Evolutionary conservation across 2,888 invertebrate species (phyloP).

Genomic region (Noctua comes): DNA sequence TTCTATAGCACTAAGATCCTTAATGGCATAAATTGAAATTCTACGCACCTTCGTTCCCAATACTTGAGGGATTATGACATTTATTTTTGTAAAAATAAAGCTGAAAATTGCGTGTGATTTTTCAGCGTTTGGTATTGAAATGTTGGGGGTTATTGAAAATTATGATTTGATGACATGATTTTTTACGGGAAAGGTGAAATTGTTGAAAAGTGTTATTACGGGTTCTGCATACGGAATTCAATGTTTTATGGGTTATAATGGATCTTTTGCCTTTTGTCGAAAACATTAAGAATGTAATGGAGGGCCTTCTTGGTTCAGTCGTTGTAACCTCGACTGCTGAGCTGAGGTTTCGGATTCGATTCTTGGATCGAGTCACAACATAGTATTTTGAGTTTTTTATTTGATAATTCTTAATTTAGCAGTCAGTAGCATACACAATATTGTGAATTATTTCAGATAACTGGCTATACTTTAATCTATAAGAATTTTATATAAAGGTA

Average conservation of each 20-base stretch:
- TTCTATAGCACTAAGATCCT: conserved; percentile 35
- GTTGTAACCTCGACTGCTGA: background rate
- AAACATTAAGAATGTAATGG: background rate
- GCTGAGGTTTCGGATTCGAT: background rate
- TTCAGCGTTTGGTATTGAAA: conserved; percentile 69
- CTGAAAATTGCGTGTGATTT: conserved; percentile 48
- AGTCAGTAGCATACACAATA: background rate
- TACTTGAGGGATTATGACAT: conserved; percentile 61
- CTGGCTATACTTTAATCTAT: background rate
- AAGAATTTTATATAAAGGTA: background rate
- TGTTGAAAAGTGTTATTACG: conserved; percentile 28
- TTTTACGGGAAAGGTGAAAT: conserved; percentile 18
- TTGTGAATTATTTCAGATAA: background rate
- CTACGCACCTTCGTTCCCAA: conserved; percentile 61
- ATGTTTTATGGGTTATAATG: conserved; percentile 4
- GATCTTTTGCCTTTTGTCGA: background rate
- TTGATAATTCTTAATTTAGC: background rate
- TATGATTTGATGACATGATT: conserved; percentile 70
- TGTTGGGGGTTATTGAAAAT: conserved; percentile 78
- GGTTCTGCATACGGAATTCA: conserved; percentile 4
- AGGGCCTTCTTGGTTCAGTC: background rate
- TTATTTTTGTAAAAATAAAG: conserved; percentile 55
- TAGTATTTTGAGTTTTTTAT: background rate
- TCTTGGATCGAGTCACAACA: background rate
- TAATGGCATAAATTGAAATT: conserved; percentile 48